Base-by-base conservation (phyloP, 1,140 invertebrate genomes). In the Drosophila navojoa region DNA sequence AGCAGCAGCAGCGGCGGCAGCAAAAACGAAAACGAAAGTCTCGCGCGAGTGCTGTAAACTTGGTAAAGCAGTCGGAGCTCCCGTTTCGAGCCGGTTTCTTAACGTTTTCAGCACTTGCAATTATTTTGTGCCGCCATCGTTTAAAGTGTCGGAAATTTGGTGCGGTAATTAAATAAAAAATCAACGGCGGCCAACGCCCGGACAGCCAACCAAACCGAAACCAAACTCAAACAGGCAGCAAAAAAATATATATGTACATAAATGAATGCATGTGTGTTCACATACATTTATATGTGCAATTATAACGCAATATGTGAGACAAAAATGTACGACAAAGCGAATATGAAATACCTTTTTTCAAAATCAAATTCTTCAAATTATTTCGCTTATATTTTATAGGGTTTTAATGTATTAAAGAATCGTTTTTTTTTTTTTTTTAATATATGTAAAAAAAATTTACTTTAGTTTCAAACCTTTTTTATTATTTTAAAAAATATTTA, bases 91-190 rank as follows among this genome's bases (percentile, higher is more conserved):
- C 52, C 79, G 82, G 82, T 87, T 87, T 82, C 71, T 87, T 89
- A 89, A 90, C 84, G 85, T 84, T 89, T 90, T 89, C 84, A 90
- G 80, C 84, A 89, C 84, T 89, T 84, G 84, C 84, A 89, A 89
- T 90, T 87, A 89, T 84, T 90, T 84, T 74, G 75, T 77, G 80
- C 84, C 70, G 77, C 77, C 79, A 75, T 80, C 82, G 79, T 79
- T 87, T 87, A 87, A 89, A 87, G 82, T 87, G 82, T 87, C 84
- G 84, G 84, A 84, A 84, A 87, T 89, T 87, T 89, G 84, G 84
- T 87, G 75, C 84, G 77, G 84, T 80, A 89, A 89, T 89, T 89
- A 90, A 89, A 89, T 90, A 68, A 89, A 89, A 61, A 90, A 85
- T 82, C 82, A 76, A 69, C 74, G 59, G 68, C 62, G 44, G 71